These are phyloP conservation scores for Hoplodrina ambigua DNA, from an alignment of 2,888 invertebrate genomes.

Conservation along the genomic window DNA sequence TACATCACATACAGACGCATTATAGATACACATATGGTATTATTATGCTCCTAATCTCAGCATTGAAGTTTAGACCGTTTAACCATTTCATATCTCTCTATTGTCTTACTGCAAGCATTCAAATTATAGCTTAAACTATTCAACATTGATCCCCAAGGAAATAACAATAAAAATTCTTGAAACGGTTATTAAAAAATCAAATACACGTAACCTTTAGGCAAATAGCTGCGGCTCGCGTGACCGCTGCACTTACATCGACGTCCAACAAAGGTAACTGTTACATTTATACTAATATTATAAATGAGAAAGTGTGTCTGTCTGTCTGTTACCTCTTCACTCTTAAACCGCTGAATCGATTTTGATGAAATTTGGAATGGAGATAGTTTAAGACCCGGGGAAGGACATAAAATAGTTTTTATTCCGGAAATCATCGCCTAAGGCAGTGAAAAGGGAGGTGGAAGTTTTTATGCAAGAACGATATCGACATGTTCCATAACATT, in stretches of 20 bases:
- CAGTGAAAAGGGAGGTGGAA: no score
- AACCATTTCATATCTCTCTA: conserved; percentile 40
- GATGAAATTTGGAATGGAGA: no score
- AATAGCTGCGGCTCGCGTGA: conserved; percentile 58
- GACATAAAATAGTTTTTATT: no score
- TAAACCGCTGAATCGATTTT: no score
- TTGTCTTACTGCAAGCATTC: conserved; percentile 26
- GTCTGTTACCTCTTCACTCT: no score
- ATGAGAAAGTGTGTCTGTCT: no score
- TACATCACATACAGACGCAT: conserved; percentile 6
- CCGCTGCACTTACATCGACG: conserved; percentile 47
- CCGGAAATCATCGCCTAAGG: no score
- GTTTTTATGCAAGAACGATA: no score
- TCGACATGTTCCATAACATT: no score
- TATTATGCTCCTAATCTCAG: conserved; percentile 11
- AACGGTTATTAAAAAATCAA: conserved; percentile 62
- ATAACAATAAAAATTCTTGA: conserved; percentile 45
- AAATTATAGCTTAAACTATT: conserved; percentile 28
- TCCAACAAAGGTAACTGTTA: conserved; percentile 29
- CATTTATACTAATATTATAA: no score
- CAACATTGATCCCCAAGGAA: conserved; percentile 58
- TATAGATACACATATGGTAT: conserved; percentile 15
- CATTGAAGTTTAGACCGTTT: conserved; percentile 14
- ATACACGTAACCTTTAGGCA: conserved; percentile 58
- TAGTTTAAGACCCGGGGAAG: no score